Conservation (phyloP, 2,888 invertebrate genomes). For the Agrotis exclamationis region DNA sequence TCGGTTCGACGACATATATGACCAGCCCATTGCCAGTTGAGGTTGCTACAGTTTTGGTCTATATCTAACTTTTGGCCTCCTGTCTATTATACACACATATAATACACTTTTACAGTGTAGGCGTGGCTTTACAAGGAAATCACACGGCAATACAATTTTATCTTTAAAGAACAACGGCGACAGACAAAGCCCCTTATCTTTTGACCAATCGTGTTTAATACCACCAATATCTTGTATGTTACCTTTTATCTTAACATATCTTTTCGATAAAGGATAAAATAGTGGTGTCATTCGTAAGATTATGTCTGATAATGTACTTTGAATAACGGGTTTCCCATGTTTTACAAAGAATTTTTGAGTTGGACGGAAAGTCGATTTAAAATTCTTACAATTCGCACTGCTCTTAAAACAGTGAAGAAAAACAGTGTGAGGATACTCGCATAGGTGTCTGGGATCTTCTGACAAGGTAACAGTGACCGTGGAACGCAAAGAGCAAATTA, state of each 20-base stretch:
- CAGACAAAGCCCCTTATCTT: constrained; percentile 16
- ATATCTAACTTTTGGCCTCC: too few relatives aligned
- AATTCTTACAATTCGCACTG: neutral
- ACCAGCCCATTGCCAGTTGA: too few relatives aligned
- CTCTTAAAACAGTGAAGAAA: too few relatives aligned
- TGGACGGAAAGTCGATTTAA: neutral
- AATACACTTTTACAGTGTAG: neutral
- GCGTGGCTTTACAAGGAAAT: constrained; percentile 3
- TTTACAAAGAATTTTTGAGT: neutral
- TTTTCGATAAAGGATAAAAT: constrained; percentile 8
- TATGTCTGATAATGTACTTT: neutral
- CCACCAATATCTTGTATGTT: constrained; percentile 23
- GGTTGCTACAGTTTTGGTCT: too few relatives aligned
- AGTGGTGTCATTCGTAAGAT: neutral
- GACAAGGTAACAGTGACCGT: too few relatives aligned
- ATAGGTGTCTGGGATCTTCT: too few relatives aligned
- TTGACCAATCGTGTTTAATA: constrained; percentile 15
- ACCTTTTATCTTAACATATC: constrained; percentile 3
- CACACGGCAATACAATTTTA: constrained; percentile 3
- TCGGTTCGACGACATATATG: too few relatives aligned
- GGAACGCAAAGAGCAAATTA: too few relatives aligned
- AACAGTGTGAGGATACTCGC: too few relatives aligned
- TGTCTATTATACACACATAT: too few relatives aligned
- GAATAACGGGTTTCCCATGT: neutral
- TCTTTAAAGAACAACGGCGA: constrained; percentile 3